These are phyloP conservation scores for Hirundo rustica DNA, from an alignment of 2,797 vertebrate genomes.

Conservation along the genomic window DNA sequence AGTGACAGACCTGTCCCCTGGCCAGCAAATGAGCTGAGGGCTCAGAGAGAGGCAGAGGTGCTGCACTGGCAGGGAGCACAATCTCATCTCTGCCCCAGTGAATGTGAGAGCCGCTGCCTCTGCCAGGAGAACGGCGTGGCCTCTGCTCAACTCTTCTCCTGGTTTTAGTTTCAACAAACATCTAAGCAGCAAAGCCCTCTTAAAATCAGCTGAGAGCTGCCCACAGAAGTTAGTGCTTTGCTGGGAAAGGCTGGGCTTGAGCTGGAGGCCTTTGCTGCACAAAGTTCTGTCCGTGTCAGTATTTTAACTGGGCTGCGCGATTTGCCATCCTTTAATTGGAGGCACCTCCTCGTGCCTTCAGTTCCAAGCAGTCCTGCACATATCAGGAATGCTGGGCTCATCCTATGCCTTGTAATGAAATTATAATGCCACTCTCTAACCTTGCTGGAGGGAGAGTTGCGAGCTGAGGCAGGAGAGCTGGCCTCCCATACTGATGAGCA, in stretches of 20 bases:
- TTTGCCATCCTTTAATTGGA: background rate
- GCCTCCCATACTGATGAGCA: slow-evolving; percentile 26
- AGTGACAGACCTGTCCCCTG: background rate
- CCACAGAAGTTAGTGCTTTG: background rate
- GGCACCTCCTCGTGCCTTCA: background rate
- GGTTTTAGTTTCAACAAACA: background rate
- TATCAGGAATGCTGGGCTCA: background rate
- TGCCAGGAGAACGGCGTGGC: background rate
- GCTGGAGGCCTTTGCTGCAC: background rate
- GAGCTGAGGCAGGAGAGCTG: background rate
- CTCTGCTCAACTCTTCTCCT: background rate
- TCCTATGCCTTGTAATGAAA: slow-evolving; percentile 23
- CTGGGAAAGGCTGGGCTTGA: background rate
- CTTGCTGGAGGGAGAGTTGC: slow-evolving; percentile 37
- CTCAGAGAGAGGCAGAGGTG: background rate
- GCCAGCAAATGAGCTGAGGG: background rate
- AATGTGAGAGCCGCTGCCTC: background rate
- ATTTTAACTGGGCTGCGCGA: background rate
- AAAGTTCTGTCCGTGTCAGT: background rate
- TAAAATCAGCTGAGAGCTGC: background rate
- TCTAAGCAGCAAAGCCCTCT: background rate
- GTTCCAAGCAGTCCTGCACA: background rate
- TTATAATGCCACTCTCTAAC: background rate
- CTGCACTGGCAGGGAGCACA: background rate
- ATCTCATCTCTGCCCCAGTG: background rate